A percentile compares a stretch with the other conserved stretches of the same genome.
phyloP scores from a whole-genome alignment of 2,113 vertebrate genomes.

The Oceanites oceanicus region DNA sequence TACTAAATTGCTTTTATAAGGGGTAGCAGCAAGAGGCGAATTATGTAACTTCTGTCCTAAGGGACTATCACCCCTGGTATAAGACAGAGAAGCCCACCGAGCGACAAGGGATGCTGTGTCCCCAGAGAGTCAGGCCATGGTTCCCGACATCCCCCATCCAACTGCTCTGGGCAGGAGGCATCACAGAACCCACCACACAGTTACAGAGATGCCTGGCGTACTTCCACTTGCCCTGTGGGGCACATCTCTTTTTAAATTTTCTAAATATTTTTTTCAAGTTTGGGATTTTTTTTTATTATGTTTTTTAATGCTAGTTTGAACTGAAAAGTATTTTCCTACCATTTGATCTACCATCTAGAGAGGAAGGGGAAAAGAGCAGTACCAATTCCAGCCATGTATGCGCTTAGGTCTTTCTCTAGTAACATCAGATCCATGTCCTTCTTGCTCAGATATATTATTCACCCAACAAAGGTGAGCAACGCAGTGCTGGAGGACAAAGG shows the following conservation, averaged over 20 bases:
- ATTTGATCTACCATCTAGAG: background rate
- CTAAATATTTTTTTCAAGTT: background rate
- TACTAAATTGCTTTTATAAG: background rate
- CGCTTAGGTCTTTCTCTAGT: background rate
- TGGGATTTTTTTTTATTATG: background rate
- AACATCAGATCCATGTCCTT: background rate
- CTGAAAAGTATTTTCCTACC: background rate
- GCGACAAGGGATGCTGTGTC: background rate
- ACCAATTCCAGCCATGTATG: fast-evolving
- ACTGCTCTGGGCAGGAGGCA: background rate
- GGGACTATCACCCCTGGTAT: background rate
- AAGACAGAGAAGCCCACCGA: background rate
- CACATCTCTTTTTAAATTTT: background rate
- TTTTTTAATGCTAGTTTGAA: background rate
- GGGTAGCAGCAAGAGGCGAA: background rate
- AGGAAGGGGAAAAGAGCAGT: background rate
- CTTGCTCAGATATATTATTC: background rate
- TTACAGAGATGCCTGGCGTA: background rate
- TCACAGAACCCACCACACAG: background rate
- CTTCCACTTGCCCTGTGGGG: background rate
- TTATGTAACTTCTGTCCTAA: background rate
- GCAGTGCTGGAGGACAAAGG: background rate
- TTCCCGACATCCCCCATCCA: background rate
- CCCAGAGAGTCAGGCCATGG: background rate
- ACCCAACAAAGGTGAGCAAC: background rate